Conservation (phyloP, 2,888 invertebrate species). For the Ariolimax columbianus region DNA sequence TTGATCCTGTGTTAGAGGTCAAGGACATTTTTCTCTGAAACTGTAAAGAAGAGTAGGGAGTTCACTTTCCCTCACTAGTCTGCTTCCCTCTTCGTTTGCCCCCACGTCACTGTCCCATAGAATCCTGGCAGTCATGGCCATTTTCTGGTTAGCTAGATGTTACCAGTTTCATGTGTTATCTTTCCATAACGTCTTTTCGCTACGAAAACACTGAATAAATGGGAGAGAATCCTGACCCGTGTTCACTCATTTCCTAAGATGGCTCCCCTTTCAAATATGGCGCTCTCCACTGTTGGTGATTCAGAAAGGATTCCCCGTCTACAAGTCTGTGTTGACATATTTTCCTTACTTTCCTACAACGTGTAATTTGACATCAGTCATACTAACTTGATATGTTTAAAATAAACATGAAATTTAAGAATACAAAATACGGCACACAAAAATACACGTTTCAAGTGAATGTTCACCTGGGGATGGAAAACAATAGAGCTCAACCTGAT, state of each 20-base stretch:
- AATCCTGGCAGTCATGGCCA: not conserved
- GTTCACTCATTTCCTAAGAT: conserved; percentile 20
- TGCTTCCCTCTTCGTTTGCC: too few relatives aligned
- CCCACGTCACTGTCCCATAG: not conserved
- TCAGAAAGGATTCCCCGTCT: not conserved
- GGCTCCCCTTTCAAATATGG: conserved; percentile 22
- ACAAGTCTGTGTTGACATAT: not conserved
- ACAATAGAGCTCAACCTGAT: too few relatives aligned
- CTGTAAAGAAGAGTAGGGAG: too few relatives aligned
- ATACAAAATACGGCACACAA: not conserved
- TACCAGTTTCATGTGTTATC: not conserved
- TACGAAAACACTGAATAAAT: not conserved
- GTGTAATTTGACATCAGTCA: not conserved
- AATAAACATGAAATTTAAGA: not conserved
- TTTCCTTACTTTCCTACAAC: not conserved
- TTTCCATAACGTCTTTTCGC: not conserved
- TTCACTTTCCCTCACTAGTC: too few relatives aligned
- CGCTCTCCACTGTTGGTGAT: not conserved
- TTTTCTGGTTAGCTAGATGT: not conserved
- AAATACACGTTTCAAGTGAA: too few relatives aligned
- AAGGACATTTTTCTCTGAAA: too few relatives aligned
- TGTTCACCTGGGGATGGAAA: too few relatives aligned
- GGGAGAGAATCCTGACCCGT: not conserved
- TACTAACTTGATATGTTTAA: not conserved
- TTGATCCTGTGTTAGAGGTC: too few relatives aligned